These are phyloP conservation scores for Pandemis cinnamomeana DNA, from an alignment of 2,888 invertebrate species.

Conservation along the genomic window DNA sequence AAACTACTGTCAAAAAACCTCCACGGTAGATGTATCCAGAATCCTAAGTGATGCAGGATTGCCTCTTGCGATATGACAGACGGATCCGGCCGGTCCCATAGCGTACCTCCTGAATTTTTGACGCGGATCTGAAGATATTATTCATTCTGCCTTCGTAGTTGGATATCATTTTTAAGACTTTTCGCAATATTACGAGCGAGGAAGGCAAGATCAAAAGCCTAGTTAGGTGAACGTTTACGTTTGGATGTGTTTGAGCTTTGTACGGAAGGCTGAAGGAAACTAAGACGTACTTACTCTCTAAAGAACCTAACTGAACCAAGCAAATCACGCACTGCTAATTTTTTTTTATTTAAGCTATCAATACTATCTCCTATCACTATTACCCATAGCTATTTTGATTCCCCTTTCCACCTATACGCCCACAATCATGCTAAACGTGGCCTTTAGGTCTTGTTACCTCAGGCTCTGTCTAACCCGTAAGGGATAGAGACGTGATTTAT, in stretches of 20 bases:
- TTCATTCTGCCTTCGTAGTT: neutral
- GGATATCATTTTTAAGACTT: constrained; percentile 9
- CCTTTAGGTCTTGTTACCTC: too few species aligned
- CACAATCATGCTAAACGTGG: too few species aligned
- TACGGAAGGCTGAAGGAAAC: neutral
- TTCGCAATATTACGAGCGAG: neutral
- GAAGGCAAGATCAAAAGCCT: neutral
- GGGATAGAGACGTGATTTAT: too few species aligned
- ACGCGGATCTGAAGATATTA: constrained; percentile 13
- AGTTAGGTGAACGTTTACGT: neutral
- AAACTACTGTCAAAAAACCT: constrained; percentile 3
- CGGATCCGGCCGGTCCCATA: constrained; percentile 1
- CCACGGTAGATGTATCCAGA: neutral
- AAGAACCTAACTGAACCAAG: neutral
- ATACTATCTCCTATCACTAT: too few species aligned
- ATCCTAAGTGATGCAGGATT: constrained; percentile 13
- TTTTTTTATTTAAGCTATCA: too few species aligned
- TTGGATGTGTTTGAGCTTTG: neutral
- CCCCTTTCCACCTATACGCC: too few species aligned
- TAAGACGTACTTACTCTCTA: too few species aligned
- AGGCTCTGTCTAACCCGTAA: too few species aligned
- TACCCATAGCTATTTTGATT: too few species aligned
- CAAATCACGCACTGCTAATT: too few species aligned
- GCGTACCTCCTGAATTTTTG: constrained; percentile 15
- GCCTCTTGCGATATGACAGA: neutral